These are phyloP conservation scores for Andrena flavipes DNA, from an alignment of 2,888 invertebrate genomes.

Conservation along the genomic window DNA sequence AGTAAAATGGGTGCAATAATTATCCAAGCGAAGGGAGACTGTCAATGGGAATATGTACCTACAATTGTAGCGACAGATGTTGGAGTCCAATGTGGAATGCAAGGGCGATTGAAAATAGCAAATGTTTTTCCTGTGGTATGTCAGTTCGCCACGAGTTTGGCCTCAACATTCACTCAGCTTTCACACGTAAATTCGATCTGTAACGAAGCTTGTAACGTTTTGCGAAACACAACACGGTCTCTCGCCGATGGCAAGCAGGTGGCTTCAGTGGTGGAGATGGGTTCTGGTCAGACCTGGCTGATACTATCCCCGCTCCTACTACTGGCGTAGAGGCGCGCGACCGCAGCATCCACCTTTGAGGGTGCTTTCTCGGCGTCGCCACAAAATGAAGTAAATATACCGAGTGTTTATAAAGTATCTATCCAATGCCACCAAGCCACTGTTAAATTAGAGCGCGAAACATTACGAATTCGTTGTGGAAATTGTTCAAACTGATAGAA, in stretches of 20 bases:
- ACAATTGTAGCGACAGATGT: too few species aligned
- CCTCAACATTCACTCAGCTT: background rate
- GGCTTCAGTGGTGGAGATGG: slow-evolving; percentile 35
- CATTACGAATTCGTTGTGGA: too few species aligned
- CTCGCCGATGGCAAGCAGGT: background rate
- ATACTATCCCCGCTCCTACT: slow-evolving; percentile 29
- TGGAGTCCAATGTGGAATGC: too few species aligned
- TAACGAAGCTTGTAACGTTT: slow-evolving; percentile 7
- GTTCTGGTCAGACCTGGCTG: slow-evolving; percentile 41
- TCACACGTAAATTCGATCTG: background rate
- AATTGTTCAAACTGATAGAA: too few species aligned
- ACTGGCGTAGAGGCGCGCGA: slow-evolving; percentile 39
- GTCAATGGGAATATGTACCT: background rate
- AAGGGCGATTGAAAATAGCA: too few species aligned
- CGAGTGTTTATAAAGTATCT: background rate
- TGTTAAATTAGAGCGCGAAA: too few species aligned
- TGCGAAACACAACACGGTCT: background rate
- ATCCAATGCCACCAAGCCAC: too few species aligned
- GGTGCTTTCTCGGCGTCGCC: slow-evolving; percentile 17
- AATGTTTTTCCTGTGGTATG: background rate
- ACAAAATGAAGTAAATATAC: background rate
- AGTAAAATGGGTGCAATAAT: too few species aligned
- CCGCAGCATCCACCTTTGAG: slow-evolving; percentile 25
- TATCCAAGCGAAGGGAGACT: too few species aligned
- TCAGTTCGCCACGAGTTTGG: background rate